Percentiles rank a stretch among this genome's conserved stretches.
phyloP scores from a whole-genome alignment of 2,113 vertebrate species.

The Apus apus region DNA sequence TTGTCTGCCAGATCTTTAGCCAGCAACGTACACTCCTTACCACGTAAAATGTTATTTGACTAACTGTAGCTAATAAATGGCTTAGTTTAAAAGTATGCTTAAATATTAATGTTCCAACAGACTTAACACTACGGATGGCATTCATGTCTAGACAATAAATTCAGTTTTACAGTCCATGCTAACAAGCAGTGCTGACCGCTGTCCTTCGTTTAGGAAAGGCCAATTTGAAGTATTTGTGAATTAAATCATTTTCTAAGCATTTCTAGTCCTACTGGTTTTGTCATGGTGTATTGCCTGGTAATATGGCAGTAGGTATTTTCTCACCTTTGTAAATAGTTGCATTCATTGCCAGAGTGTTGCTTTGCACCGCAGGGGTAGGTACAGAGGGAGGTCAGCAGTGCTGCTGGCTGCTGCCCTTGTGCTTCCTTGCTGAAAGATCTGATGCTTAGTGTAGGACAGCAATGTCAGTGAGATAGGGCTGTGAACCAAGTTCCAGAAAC shows the following conservation, averaged over 20 bases:
- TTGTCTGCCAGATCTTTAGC: background rate
- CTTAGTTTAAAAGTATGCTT: conserved; percentile 31
- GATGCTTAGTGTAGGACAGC: background rate
- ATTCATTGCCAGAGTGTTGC: background rate
- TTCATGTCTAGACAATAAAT: background rate
- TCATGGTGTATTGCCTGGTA: background rate
- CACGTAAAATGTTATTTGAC: background rate
- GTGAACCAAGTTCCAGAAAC: background rate
- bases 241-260: background rate
- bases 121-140: background rate
- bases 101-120: conserved; percentile 49
- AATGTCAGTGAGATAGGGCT: background rate
- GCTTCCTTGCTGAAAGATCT: background rate
- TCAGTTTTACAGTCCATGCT: background rate
- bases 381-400: background rate
- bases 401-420: background rate
- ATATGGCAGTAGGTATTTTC: background rate
- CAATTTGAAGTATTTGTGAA: background rate
- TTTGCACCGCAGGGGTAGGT: accelerated
- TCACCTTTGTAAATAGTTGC: background rate
- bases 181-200: background rate
- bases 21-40: accelerated
- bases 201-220: conserved; percentile 25
- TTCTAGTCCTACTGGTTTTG: background rate
- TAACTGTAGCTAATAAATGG: background rate